Base-by-base conservation (phyloP, 1,140 invertebrate species). In the Scaptomyza montana region DNA sequence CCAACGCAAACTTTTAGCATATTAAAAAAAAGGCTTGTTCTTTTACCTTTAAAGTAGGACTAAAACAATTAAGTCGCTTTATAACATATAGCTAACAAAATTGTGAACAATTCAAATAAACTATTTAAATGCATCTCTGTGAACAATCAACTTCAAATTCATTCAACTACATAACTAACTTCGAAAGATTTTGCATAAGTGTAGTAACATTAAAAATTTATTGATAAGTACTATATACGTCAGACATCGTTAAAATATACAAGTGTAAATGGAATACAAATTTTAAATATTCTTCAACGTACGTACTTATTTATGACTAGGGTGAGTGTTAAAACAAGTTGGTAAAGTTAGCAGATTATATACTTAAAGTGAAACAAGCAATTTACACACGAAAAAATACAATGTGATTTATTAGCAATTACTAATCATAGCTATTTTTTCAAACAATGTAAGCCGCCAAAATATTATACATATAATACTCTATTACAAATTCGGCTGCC, bases 401-500 rank as follows among this genome's bases (percentile, higher is more conserved):
- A 12, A 5, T 62, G 4, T 30, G 9, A 46, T 46, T 49, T 16
- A 28, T 36, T 16, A 51, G 46, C 41, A 57, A 63, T n/a, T 10
- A 43, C 43, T 54, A n/a, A 5, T n/a, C 39, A 43, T 43, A 43
- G 12, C 3, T 43, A 43, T 43, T 43, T 43, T 43, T 43, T 41
- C 12, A 12, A 43, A n/a, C 39, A n/a, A 12, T 39, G 10, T 39
- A 39, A 39, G 3, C 10, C 10, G 3, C 36, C 9, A 39, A 39
- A 39, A 39, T 21, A 46, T 55, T 64, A 25, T 25, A 25, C 21
- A 55, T 54, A 25, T 55, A 49, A 41, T 41, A 5, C 13, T 33
- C 9, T 13, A 49, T 30, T 81, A 87, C 49, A 86, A 73, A 36
- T 96, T 94, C 6, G 97, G 97, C 90, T 97, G 96, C 9, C 93